Base-by-base conservation (phyloP, 1,140 invertebrate species). In the Chymomyza costata region DNA sequence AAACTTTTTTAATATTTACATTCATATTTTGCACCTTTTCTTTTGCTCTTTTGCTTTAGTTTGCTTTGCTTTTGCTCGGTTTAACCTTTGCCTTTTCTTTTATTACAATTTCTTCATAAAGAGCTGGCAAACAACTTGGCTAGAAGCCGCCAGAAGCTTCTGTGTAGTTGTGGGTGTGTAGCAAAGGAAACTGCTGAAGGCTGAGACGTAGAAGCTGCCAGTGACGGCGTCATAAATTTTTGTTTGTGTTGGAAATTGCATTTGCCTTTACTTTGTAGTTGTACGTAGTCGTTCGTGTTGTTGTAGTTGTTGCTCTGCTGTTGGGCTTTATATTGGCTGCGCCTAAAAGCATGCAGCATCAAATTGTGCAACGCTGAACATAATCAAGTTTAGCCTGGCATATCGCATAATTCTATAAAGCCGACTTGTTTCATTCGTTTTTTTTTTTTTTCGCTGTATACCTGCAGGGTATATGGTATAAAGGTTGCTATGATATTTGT, bases 1-100 rank as follows among this genome's bases (percentile, higher is more conserved):
- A 80, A 78, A 78, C 71, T 78, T 78, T 78, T 78, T 78, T 78
- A 78, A 78, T 78, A 78, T 78, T 78, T 80, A 80, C 71, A 78
- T 78, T 80, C 67, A 78, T 80, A 80, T 78, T 80, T 78, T 78
- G 73, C 71, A 78, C 73, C 71, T 78, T 78, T 71, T 49, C 19
- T 25, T 51, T 56, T 61, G 38, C 28, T 38, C 30, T 61, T 57
- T 35, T 21, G 34, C 16, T 7, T 7, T 18, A 31, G 38, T 16
- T 5, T 38, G 40, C 43, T 8, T 44, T 38, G 56, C 25, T 28
- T 49, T 15, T 34, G 47, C 46, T 10, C 3, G 32, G 3, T 25
- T 25, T 25, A 25, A 25, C 21, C 21, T 25, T 25, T 25, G 21
- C 21, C 21, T 8, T 25, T 25, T 25, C 21, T 25, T 25, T 25